Base-by-base conservation (phyloP, 1,140 invertebrate genomes). In the Brachionus calyciflorus region DNA sequence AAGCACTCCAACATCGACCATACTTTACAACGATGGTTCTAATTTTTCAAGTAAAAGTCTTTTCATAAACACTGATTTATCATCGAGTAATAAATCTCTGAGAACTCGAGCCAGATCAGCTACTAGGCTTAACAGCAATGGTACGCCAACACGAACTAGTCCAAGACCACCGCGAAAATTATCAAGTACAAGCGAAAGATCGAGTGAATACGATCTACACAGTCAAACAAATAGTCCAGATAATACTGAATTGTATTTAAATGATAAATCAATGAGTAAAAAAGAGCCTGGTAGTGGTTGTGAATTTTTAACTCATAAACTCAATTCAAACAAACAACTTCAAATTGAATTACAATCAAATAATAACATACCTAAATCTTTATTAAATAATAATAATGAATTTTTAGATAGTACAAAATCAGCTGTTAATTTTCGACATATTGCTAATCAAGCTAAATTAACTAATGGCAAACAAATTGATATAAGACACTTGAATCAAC, bases 281-380 rank as follows among this genome's bases (percentile, higher is more conserved):
- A 65, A 65, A 65, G 60, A 65, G n/a, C 60, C 60, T 4, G 60
- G 60, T 28, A 65, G 60, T 44, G 60, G 60, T n/a, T 65, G 60
- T 28, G 60, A 65, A 65, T 65, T 65, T 65, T 44, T 65, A 28
- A 44, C 60, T 26, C 33, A 65, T 44, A 41, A 44, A 28, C 24
- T 65, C 0, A 65, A 65, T 21, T 44, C 40, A 9, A 21, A 65
- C 4, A 24, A 24, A 28, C 33, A 65, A 44, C 21, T 44, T 24
- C 17, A 65, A 44, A 9, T 65, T 10, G 60, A 65, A 30, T 41
- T 65, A 14, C 60, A 65, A 19, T 33, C 55, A 24, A 65, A 65
- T 44, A 46, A 65, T n/a, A 44, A 65, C 9, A 44, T 65, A 24
- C 60, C 60, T 4, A 65, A 65, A 24, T 65, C 60, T 9, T 17